Conservation (phyloP, 1,140 invertebrate species). For the Drosophila malerkotliana region DNA sequence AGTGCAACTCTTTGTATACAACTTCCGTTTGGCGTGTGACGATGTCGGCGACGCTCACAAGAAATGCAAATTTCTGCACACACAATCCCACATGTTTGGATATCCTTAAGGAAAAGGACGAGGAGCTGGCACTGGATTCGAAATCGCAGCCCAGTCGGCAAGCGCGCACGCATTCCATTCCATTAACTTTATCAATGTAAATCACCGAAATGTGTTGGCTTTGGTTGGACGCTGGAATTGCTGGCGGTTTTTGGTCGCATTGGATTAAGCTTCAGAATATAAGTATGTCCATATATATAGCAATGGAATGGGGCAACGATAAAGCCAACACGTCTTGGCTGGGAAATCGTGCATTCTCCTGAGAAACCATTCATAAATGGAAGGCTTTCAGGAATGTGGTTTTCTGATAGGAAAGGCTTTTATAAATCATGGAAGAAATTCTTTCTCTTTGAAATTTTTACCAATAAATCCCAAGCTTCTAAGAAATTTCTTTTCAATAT, state of each 20-base stretch:
- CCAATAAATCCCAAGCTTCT: neutral
- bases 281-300: conserved; percentile 8
- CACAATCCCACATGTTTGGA: conserved; percentile 2
- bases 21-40: conserved; percentile 81
- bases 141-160: conserved; percentile 64
- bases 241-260: conserved; percentile 33
- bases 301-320: conserved; percentile 29
- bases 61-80: conserved; percentile 79
- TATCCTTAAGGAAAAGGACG: conserved; percentile 16
- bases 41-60: conserved; percentile 39
- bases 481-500: neutral
- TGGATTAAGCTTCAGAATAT: conserved; percentile 26
- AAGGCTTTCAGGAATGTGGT: conserved; percentile 33
- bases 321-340: conserved; percentile 44
- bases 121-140: conserved; percentile 20
- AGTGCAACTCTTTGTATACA: conserved; percentile 83
- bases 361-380: conserved; percentile 10
- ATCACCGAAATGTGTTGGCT: conserved; percentile 76
- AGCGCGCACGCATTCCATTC: conserved; percentile 75
- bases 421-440: conserved; percentile 7
- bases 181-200: conserved; percentile 81
- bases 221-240: conserved; percentile 30
- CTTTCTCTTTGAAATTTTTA: neutral
- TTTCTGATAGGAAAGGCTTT: conserved; percentile 21
- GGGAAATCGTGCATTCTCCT: conserved; percentile 27